Conservation (phyloP, 2,113 vertebrate species). For the Callipepla squamata region DNA sequence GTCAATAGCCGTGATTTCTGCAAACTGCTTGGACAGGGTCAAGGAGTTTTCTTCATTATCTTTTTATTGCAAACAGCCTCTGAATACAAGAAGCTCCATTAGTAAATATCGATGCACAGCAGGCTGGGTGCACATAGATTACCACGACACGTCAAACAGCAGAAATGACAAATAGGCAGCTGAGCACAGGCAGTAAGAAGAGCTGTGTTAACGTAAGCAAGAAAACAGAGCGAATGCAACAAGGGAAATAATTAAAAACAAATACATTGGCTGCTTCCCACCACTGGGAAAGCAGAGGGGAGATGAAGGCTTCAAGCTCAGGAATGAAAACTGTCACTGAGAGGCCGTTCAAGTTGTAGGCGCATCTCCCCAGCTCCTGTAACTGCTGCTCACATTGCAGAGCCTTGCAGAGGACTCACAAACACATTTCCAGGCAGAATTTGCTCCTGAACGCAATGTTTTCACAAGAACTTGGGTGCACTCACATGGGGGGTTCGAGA, state of each 20-base stretch:
- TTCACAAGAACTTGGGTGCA: background rate
- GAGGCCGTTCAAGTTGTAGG: background rate
- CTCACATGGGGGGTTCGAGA: background rate
- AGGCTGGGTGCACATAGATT: constrained; percentile 64
- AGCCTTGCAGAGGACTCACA: background rate
- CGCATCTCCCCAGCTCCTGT: background rate
- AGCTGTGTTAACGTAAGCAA: constrained; percentile 23
- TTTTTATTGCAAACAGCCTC: constrained; percentile 63
- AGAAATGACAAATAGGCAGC: constrained; percentile 66
- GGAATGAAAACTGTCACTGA: background rate
- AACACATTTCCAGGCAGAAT: background rate
- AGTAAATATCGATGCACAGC: constrained; percentile 69
- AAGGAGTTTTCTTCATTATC: constrained; percentile 68
- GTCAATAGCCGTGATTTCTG: constrained; percentile 13
- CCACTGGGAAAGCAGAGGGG: background rate
- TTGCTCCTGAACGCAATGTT: background rate
- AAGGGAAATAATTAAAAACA: constrained; percentile 53
- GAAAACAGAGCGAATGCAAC: constrained; percentile 43
- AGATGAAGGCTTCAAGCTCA: background rate
- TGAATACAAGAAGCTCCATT: constrained; percentile 64
- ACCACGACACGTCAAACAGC: constrained; percentile 39
- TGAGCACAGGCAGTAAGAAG: background rate
- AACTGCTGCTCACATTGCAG: background rate
- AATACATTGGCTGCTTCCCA: constrained; percentile 1
- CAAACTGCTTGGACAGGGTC: constrained; percentile 53